Conservation (phyloP, 1,140 invertebrate species). For the Scaptomyza graminum region DNA sequence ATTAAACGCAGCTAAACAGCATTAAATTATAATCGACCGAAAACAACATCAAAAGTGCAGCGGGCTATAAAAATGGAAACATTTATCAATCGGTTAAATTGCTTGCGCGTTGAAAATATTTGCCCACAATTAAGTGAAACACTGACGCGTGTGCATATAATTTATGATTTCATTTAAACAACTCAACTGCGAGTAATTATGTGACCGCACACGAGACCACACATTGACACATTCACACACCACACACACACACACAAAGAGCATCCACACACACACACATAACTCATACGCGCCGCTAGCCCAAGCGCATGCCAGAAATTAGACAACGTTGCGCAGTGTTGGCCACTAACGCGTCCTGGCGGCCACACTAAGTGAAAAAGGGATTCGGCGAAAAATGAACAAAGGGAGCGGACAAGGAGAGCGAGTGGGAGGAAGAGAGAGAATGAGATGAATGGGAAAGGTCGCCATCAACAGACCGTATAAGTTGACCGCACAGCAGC, state of each 20-base stretch:
- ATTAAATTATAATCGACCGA: neutral
- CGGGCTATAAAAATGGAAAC: conserved; percentile 20
- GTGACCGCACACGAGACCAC: conserved; percentile 48
- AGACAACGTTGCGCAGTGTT: conserved; percentile 43
- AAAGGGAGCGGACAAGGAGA: neutral
- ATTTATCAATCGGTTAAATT: conserved; percentile 57
- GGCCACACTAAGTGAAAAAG: neutral
- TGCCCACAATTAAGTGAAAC: conserved; percentile 72
- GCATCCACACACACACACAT: conserved; percentile 19
- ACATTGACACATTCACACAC: neutral
- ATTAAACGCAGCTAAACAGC: conserved; percentile 1
- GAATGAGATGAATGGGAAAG: neutral
- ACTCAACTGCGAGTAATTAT: conserved; percentile 76
- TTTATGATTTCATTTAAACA: conserved; percentile 78
- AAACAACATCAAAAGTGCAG: neutral
- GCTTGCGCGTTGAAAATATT: conserved; percentile 61
- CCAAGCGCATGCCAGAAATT: conserved; percentile 29
- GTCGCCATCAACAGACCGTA: conserved; percentile 42
- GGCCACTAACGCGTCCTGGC: conserved; percentile 16
- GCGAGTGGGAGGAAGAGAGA: too few species aligned
- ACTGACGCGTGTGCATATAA: conserved; percentile 56
- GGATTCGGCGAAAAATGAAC: neutral
- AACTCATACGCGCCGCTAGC: conserved; percentile 51
- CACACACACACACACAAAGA: neutral
- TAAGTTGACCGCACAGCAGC: conserved; percentile 45